Conservation (phyloP, 2,888 invertebrate species). For the Galerucella calmariensis region DNA sequence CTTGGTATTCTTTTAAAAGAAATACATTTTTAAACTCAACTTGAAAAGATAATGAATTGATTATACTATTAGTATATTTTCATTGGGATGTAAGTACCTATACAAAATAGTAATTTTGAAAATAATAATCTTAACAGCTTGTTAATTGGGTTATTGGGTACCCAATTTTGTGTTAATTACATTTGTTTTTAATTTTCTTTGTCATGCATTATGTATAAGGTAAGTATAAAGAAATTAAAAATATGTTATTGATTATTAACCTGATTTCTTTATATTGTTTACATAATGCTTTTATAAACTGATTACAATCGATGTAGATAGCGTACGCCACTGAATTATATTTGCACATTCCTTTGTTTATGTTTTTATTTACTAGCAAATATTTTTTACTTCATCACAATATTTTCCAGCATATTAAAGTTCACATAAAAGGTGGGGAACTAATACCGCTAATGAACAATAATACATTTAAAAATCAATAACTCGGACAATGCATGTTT, state of each 20-base stretch:
- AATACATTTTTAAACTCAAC: too few relatives aligned
- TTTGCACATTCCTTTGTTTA: conserved; percentile 24
- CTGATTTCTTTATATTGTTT: not conserved
- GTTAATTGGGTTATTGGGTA: not conserved
- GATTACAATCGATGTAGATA: not conserved
- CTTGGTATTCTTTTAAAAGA: not conserved
- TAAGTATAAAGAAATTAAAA: not conserved
- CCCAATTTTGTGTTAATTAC: not conserved
- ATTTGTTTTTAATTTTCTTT: not conserved
- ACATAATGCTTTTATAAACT: not conserved
- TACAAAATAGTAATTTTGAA: not conserved
- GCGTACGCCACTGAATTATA: conserved; percentile 21
- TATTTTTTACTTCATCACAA: conserved; percentile 3
- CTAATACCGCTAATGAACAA: not conserved
- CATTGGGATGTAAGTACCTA: too few relatives aligned
- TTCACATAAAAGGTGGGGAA: not conserved
- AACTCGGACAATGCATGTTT: conserved; percentile 14
- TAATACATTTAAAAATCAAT: conserved; percentile 30
- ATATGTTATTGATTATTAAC: not conserved
- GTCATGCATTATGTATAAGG: not conserved
- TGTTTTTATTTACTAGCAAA: conserved; percentile 25
- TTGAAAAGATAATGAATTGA: too few relatives aligned
- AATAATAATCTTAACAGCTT: not conserved
- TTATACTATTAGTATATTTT: too few relatives aligned
- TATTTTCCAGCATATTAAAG: not conserved